Base-by-base conservation (phyloP, 2,113 vertebrate species). In the Sapayoa aenigma region DNA sequence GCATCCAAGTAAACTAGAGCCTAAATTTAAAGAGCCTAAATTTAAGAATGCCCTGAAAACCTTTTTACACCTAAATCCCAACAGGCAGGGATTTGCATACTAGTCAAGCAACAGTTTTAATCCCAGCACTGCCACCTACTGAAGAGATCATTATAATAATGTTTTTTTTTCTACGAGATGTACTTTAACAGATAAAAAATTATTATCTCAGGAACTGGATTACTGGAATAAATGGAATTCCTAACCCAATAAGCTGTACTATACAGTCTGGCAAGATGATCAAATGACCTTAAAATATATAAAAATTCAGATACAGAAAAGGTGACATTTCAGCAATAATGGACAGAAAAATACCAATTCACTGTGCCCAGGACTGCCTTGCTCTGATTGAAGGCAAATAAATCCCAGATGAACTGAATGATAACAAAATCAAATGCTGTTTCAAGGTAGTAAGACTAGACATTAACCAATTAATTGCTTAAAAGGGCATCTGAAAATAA, bases 121-220 rank as follows among this genome's bases (percentile, higher is more conserved):
- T 98, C 97, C 96, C 98, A 95, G 96, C 97, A 98, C 97, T 98
- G 96, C 98, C 98, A 98, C 97, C 98, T 97, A 95, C 96, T 96
- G 96, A 90, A 96, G 35, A 96, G 49, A 95, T 90, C 24, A 92
- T 93, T 76, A 71, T 66, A 94, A 94, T 94, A 87, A 46, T 59
- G 9, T 33, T n/a, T 59, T 39, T 21, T 84, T 93, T 90, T 31
- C 82, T 81, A 39, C n/a, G 86, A 93, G 46, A 65, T 69, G 17
- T 23, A 55, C 23, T 95, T 89, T 53, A 89, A 52, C 59, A 53
- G n/a, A 68, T 33, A 35, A 68, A 78, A 82, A 93, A 56, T 81
- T 66, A 62, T 71, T 81, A 81, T 60, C 66, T 93, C 47, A 39
- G 66, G 41, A 92, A 78, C 41, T 39, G 17, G 30, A 58, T 77